Percentiles rank a stretch among this genome's conserved stretches.
phyloP scores from a whole-genome alignment of 2,888 invertebrate genomes.

The Agrilus mali region DNA sequence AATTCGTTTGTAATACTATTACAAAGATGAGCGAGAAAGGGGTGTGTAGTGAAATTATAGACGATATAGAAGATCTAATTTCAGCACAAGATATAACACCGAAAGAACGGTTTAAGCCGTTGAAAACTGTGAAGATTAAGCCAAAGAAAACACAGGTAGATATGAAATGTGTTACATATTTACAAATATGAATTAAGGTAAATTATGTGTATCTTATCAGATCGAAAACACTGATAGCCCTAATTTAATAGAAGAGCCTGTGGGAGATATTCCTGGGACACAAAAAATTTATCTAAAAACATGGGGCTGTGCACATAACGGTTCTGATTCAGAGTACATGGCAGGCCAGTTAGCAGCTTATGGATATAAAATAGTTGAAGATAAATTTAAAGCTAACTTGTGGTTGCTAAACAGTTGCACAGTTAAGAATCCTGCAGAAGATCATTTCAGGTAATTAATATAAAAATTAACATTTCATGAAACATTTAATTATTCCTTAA shows the following conservation, averaged over 20 bases:
- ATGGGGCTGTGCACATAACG: conserved; percentile 98
- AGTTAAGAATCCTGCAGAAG: conserved; percentile 95
- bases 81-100: conserved; percentile 68
- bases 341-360: conserved; percentile 82
- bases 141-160: conserved; percentile 35
- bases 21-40: conserved; percentile 2
- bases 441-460: conserved; percentile 60
- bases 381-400: conserved; percentile 72
- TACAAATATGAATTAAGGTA: not conserved
- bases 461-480: not conserved
- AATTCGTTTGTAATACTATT: not conserved
- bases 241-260: conserved; percentile 13
- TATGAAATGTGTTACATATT: conserved; percentile 7
- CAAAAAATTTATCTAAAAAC: conserved; percentile 80
- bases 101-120: conserved; percentile 60
- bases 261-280: conserved; percentile 49
- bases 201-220: not conserved
- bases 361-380: conserved; percentile 74
- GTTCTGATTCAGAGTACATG: conserved; percentile 98
- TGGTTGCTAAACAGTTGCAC: conserved; percentile 98
- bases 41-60: conserved; percentile 54
- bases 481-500: conserved; percentile 4
- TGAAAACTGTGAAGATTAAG: conserved; percentile 56
- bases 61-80: conserved; percentile 77
- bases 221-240: conserved; percentile 3